Conservation (phyloP, 1,140 invertebrate species). For the Mesaphorura yosii region DNA sequence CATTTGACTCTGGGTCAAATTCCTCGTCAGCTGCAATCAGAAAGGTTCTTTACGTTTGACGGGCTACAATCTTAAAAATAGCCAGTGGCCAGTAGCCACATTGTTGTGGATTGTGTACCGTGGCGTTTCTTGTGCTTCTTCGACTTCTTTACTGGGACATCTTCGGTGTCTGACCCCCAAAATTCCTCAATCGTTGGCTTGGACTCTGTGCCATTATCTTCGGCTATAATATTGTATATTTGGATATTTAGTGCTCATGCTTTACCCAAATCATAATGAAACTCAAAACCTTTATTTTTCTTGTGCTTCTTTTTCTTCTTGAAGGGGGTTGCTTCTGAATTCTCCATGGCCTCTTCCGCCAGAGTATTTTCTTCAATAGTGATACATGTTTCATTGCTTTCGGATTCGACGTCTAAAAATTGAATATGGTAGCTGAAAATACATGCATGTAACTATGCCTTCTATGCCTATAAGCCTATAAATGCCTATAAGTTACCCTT, state of each 20-base stretch:
- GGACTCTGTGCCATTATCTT: background rate
- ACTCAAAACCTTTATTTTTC: too few relatives aligned
- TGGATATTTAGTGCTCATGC: conserved; percentile 2
- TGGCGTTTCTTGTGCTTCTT: conserved; percentile 25
- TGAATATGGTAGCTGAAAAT: too few relatives aligned
- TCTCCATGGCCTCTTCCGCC: too few relatives aligned
- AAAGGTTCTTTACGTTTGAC: background rate
- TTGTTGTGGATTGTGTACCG: background rate
- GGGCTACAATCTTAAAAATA: background rate
- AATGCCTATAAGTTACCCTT: too few relatives aligned
- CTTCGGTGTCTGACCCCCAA: conserved; percentile 4
- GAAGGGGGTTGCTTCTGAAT: too few relatives aligned
- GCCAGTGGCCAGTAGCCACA: too few relatives aligned
- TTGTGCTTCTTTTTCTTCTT: background rate
- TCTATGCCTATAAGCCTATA: too few relatives aligned
- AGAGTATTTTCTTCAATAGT: background rate
- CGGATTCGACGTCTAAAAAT: too few relatives aligned
- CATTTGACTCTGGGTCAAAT: background rate
- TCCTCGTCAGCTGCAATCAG: background rate
- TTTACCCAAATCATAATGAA: background rate
- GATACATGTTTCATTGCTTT: too few relatives aligned
- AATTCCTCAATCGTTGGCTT: background rate
- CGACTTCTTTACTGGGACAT: conserved; percentile 11
- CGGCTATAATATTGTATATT: background rate
- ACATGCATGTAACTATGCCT: too few relatives aligned